phyloP scores from a whole-genome alignment of 1,140 invertebrate species.

The Centruroides sculpturatus region DNA sequence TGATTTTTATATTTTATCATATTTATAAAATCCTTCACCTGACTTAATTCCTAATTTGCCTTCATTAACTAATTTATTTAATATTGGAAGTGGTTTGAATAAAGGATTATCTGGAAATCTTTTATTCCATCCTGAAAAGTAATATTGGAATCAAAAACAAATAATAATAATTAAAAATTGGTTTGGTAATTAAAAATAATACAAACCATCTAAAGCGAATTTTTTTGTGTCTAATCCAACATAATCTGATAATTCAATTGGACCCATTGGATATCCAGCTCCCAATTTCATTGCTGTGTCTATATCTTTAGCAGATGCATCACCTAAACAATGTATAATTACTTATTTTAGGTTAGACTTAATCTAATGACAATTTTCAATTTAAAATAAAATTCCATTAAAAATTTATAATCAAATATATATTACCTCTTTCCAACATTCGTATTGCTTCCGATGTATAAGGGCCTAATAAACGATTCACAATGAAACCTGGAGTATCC shows the following conservation, averaged over 20 bases:
- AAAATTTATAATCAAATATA: too few relatives aligned
- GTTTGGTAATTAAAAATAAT: too few relatives aligned
- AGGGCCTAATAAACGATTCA: slow-evolving; percentile 39
- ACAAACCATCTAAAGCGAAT: slow-evolving; percentile 43
- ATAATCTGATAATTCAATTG: slow-evolving; percentile 38
- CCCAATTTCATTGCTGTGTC: slow-evolving; percentile 41
- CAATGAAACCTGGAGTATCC: slow-evolving; percentile 42
- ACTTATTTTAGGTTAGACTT: too few relatives aligned
- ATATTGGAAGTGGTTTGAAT: slow-evolving; percentile 26
- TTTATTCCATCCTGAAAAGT: slow-evolving; percentile 32
- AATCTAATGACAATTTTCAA: neutral
- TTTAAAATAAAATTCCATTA: too few relatives aligned
- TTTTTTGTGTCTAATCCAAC: slow-evolving; percentile 41
- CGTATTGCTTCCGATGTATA: slow-evolving; percentile 37
- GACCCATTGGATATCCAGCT: slow-evolving; percentile 40
- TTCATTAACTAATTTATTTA: slow-evolving; percentile 34
- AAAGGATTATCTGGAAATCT: slow-evolving; percentile 32
- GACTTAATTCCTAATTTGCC: slow-evolving; percentile 36
- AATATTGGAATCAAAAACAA: too few relatives aligned
- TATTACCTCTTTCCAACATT: slow-evolving; percentile 36
- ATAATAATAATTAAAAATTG: too few relatives aligned
- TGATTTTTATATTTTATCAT: neutral
- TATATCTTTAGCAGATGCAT: slow-evolving; percentile 34
- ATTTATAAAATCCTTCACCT: slow-evolving; percentile 36
- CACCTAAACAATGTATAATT: slow-evolving; percentile 22